phyloP scores from a whole-genome alignment of 2,113 vertebrate species.

The Siniperca chuatsi region DNA sequence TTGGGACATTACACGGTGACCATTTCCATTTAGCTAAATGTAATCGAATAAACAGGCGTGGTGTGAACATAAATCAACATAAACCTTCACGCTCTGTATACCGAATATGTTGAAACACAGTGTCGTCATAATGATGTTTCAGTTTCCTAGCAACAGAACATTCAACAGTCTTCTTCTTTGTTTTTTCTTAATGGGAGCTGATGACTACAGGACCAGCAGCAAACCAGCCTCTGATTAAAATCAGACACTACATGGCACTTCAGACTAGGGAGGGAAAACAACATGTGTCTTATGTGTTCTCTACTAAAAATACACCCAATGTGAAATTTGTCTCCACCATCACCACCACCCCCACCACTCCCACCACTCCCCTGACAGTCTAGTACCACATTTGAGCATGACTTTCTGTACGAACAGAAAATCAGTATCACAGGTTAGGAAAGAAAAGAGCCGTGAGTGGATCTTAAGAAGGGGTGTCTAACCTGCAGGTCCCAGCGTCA shows the following conservation, averaged over 20 bases:
- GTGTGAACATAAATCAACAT: conserved; percentile 16
- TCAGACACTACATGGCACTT: conserved; percentile 35
- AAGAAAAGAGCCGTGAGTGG: background rate
- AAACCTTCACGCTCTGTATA: background rate
- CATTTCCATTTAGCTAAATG: conserved; percentile 39
- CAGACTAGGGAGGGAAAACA: background rate
- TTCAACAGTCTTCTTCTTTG: conserved; percentile 35
- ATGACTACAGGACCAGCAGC: conserved; percentile 38
- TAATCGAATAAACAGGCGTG: conserved; percentile 27
- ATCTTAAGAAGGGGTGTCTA: background rate
- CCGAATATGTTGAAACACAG: conserved; percentile 20
- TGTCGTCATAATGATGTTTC: conserved; percentile 52
- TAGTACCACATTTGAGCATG: background rate
- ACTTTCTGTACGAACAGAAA: conserved; percentile 6
- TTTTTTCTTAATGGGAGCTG: conserved; percentile 58
- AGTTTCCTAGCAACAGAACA: conserved; percentile 77
- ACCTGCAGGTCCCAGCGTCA: background rate
- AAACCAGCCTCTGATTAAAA: conserved; percentile 53
- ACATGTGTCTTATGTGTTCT: conserved; percentile 1
- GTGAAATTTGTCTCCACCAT: conserved; percentile 1
- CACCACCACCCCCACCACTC: background rate
- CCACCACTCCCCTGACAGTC: background rate
- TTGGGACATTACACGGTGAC: background rate
- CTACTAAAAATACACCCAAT: conserved; percentile 38
- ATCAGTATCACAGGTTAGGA: conserved; percentile 12